Conservation (phyloP, 1,140 invertebrate genomes). For the Nasonia giraulti region DNA sequence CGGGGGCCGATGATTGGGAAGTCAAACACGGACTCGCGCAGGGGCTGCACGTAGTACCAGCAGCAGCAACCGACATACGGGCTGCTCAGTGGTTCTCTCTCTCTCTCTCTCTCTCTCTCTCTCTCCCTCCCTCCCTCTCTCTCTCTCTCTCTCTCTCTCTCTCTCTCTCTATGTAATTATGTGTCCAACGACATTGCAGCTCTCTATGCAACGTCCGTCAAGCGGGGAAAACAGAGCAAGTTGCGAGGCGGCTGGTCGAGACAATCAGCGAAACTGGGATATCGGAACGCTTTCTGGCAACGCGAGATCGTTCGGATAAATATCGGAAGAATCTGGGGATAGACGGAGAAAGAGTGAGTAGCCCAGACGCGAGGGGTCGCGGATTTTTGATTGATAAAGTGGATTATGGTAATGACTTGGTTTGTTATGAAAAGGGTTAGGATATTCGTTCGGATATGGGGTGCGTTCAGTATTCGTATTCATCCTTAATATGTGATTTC, state of each 20-base stretch:
- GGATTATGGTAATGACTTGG: not conserved
- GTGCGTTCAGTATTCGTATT: not conserved
- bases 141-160: conserved; percentile 36
- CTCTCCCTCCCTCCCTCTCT: conserved; percentile 26
- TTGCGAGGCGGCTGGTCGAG: conserved; percentile 3
- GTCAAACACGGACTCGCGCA: conserved; percentile 44
- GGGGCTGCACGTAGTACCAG: conserved; percentile 7
- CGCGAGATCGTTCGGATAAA: conserved; percentile 1
- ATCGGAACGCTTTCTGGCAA: not conserved
- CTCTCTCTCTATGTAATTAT: conserved; percentile 46
- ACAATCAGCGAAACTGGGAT: conserved; percentile 32
- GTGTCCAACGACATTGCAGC: conserved; percentile 37
- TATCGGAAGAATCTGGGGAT: not conserved
- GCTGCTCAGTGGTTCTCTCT: conserved; percentile 6
- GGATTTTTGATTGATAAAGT: not conserved
- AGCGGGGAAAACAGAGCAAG: conserved; percentile 10
- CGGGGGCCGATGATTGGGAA: conserved; percentile 51
- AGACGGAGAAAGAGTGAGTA: not conserved
- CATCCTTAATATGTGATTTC: not conserved
- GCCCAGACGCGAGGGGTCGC: not conserved
- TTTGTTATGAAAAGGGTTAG: not conserved
- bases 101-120: conserved; percentile 19
- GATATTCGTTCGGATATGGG: not conserved
- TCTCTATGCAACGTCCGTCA: conserved; percentile 39
- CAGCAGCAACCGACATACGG: conserved; percentile 18